Conservation (phyloP, 2,113 vertebrate species). For the Sturnus vulgaris region DNA sequence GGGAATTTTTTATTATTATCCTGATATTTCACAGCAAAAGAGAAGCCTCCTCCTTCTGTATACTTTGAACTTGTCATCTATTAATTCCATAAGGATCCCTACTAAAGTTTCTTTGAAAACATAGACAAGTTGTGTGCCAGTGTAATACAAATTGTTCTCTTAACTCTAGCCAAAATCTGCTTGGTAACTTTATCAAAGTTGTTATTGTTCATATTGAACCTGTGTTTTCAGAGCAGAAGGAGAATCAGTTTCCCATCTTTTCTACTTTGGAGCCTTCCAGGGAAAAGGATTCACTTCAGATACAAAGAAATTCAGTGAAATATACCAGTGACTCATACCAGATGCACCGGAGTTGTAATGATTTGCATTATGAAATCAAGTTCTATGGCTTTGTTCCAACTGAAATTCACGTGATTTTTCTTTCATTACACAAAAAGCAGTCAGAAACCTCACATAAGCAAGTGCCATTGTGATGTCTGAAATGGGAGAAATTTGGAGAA, state of each 20-base stretch:
- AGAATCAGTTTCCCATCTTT: background rate
- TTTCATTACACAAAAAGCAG: background rate
- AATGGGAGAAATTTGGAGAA: background rate
- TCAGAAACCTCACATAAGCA: background rate
- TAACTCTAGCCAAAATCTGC: background rate
- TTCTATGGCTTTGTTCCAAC: background rate
- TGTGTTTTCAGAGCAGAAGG: background rate
- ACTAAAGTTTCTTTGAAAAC: background rate
- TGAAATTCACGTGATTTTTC: background rate
- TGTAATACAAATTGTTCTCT: background rate
- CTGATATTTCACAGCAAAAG: background rate
- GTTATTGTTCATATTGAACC: background rate
- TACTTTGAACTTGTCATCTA: background rate
- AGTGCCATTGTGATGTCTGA: background rate
- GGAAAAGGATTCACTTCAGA: background rate
- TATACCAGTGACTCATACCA: background rate
- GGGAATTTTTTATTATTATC: background rate
- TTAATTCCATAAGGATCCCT: background rate
- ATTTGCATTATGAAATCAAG: constrained; percentile 7
- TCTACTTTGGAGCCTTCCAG: background rate
- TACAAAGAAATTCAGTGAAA: background rate
- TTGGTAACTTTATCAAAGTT: background rate
- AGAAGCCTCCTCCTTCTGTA: background rate
- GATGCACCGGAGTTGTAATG: background rate
- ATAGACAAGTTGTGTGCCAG: background rate